phyloP scores from a whole-genome alignment of 2,113 vertebrate species.

The Canis aureus region DNA sequence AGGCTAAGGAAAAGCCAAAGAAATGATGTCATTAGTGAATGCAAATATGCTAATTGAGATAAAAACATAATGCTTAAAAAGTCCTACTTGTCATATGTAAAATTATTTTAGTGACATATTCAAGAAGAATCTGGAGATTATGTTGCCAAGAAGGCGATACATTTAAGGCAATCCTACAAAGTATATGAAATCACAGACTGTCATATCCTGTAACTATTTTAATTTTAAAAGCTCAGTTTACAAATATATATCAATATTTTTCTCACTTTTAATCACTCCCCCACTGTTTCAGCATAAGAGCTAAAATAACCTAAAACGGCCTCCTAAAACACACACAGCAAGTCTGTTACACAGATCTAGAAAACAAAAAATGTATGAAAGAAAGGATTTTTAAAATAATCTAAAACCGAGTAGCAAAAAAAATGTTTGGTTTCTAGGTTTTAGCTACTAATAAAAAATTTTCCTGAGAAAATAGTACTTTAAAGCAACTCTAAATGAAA shows the following conservation, averaged over 20 bases:
- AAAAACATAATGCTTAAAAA: slow-evolving; percentile 65
- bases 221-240: slow-evolving; percentile 84
- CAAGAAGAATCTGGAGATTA: slow-evolving; percentile 48
- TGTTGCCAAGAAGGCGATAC: slow-evolving; percentile 74
- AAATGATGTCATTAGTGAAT: slow-evolving; percentile 69
- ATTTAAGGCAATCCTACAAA: slow-evolving; percentile 74
- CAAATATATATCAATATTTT: slow-evolving; percentile 78
- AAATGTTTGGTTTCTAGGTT: slow-evolving; percentile 79
- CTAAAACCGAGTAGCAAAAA: slow-evolving; percentile 71
- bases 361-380: slow-evolving; percentile 61
- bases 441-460: slow-evolving; percentile 83
- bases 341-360: slow-evolving; percentile 79
- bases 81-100: slow-evolving; percentile 68
- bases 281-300: slow-evolving; percentile 81
- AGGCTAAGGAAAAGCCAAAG: slow-evolving; percentile 71
- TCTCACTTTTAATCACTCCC: slow-evolving; percentile 83
- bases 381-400: slow-evolving; percentile 77
- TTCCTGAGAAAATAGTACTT: slow-evolving; percentile 85
- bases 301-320: slow-evolving; percentile 77
- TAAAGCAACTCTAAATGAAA: slow-evolving; percentile 88
- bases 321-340: slow-evolving; percentile 71
- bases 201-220: slow-evolving; percentile 65
- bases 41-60: slow-evolving; percentile 75
- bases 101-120: slow-evolving; percentile 69
- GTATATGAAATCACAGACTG: slow-evolving; percentile 77